These are phyloP conservation scores for Drosophila parthenogenetica DNA, from an alignment of 2,888 invertebrate genomes.

Conservation along the genomic window DNA sequence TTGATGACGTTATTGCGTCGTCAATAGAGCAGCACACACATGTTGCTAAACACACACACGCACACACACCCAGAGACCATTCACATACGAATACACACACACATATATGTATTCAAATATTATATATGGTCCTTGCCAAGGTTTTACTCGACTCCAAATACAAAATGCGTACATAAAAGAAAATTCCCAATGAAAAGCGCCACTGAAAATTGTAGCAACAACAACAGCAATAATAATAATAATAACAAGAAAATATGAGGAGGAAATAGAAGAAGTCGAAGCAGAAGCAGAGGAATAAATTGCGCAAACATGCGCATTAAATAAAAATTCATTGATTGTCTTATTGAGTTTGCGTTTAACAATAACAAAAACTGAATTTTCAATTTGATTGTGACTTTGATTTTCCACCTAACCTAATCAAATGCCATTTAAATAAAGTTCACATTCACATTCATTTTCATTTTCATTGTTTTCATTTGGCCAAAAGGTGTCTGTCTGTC, in stretches of 20 bases:
- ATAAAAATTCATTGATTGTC: conserved; percentile 76
- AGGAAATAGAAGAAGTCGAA: background rate
- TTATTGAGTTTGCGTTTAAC: conserved; percentile 63
- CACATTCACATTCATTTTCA: conserved; percentile 16
- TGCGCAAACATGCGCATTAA: conserved; percentile 67
- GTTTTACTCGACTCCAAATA: conserved; percentile 19
- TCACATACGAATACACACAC: background rate
- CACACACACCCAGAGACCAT: background rate
- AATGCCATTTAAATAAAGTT: conserved; percentile 46
- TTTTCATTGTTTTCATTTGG: conserved; percentile 18
- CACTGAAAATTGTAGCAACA: conserved; percentile 46
- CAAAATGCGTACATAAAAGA: conserved; percentile 34
- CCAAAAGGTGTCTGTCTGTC: conserved; percentile 1
- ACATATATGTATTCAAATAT: conserved; percentile 15
- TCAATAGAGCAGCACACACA: conserved; percentile 39
- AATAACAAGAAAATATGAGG: background rate
- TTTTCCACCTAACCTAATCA: conserved; percentile 10
- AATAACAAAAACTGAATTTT: conserved; percentile 31
- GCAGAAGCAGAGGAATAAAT: conserved; percentile 27
- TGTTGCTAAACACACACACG: background rate
- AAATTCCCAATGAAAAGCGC: conserved; percentile 48
- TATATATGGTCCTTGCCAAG: conserved; percentile 34
- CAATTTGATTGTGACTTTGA: background rate
- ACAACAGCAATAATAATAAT: conserved; percentile 19
- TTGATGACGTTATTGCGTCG: conserved; percentile 72